Conservation (phyloP, 2,797 vertebrate genomes). For the Labeo calbasu region DNA sequence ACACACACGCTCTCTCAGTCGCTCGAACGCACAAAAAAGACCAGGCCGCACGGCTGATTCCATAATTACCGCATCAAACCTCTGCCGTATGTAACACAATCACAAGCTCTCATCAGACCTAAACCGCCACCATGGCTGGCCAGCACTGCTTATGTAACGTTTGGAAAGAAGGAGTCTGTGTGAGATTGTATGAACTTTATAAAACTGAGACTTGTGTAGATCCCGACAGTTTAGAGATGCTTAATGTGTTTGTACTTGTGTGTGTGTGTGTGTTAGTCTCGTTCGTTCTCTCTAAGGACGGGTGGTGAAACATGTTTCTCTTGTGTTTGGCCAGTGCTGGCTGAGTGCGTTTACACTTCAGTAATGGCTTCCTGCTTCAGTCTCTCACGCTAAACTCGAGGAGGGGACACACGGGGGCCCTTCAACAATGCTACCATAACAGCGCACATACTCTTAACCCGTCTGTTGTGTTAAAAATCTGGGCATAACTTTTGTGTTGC, state of each 20-base stretch:
- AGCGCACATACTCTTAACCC: not conserved
- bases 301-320: slow-evolving; percentile 70
- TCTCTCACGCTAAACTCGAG: slow-evolving; percentile 67
- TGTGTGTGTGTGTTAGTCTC: slow-evolving; percentile 47
- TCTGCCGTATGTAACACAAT: slow-evolving; percentile 74
- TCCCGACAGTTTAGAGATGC: slow-evolving; percentile 32
- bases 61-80: slow-evolving; percentile 75
- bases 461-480: not conserved
- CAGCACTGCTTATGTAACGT: slow-evolving; percentile 67
- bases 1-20: slow-evolving; percentile 19
- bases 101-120: slow-evolving; percentile 72
- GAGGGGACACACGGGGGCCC: slow-evolving; percentile 50
- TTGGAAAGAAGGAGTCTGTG: slow-evolving; percentile 62
- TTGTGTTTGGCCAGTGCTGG: slow-evolving; percentile 74
- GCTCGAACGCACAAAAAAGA: slow-evolving; percentile 57
- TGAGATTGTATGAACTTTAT: slow-evolving; percentile 52
- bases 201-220: slow-evolving; percentile 19
- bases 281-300: slow-evolving; percentile 37
- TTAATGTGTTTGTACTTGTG: slow-evolving; percentile 46
- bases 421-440: slow-evolving; percentile 52
- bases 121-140: slow-evolving; percentile 71
- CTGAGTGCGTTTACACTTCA: slow-evolving; percentile 75
- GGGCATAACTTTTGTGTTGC: not conserved
- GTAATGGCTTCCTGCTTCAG: slow-evolving; percentile 78
- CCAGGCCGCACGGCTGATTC: slow-evolving; percentile 72